Evolutionary conservation across 2,113 vertebrate genomes (phyloP), one percentile per base, ranked within the genome.

Genomic region (Willisornis vidua): DNA sequence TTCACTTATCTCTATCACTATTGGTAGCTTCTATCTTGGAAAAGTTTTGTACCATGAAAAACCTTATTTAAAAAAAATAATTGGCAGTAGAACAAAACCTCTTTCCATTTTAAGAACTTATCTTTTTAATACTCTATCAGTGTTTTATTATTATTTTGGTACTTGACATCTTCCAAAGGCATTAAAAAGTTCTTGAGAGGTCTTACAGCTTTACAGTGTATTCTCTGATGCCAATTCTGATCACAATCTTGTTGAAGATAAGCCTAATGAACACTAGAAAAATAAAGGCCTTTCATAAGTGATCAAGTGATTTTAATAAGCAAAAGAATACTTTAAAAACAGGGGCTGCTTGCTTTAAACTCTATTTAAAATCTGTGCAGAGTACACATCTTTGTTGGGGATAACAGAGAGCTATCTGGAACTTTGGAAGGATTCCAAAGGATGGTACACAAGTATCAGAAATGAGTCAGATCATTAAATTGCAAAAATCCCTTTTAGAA

Each of bases 161-260:
- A 66, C 61, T 92, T 87, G 62, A 74, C 63, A 79, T 90, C 76
- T 93, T 92, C 83, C 90, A 84, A 95, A 94, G 86, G 72, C 92
- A 95, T 84, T 73, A 90, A 75, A 76, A 92, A 90, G 72, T 85
- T 90, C 87, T 93, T 90, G 67, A 93, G 75, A 90, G 75, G 88
- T 67, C 87, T 88, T 81, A 88, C 45, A 84, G 41, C 46, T 94
- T 94, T 71, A n/a, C 48, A 86, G 75, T 28, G 24, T 86, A 78
- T 89, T 90, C 67, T 90, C 37, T 80, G 61, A 61, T 72, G 87
- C 65, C 88, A 94, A 72, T 78, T 81, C 76, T 87, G 94, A 92
- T 93, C 83, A 86, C 52, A 72, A 72, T 93, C 88, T 90, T 41
- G 61, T 7, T 78, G 88, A 75, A 93, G 90, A 90, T 75, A 89